A percentile compares a stretch with the other conserved stretches of the same genome.
These are phyloP conservation scores for Percopsis omiscomaycus DNA, from an alignment of 2,797 vertebrate genomes.

Conservation along the genomic window DNA sequence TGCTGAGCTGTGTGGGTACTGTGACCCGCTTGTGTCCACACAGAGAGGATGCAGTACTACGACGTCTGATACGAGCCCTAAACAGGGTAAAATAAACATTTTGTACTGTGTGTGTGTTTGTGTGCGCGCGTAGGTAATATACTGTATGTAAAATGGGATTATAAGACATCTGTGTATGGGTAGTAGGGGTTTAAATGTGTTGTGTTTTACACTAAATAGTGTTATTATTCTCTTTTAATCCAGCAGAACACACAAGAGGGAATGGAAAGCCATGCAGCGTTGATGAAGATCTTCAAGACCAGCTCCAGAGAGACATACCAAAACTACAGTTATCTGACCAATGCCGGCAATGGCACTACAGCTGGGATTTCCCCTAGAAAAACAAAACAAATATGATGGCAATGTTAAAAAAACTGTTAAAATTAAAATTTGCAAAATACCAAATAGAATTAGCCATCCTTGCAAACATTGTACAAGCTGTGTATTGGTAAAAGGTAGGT, in stretches of 20 bases:
- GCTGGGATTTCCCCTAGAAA: background rate
- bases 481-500: too few relatives aligned
- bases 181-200: slow-evolving; percentile 4
- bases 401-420: too few relatives aligned
- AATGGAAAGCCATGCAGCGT: slow-evolving; percentile 34
- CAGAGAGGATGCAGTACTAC: slow-evolving; percentile 75
- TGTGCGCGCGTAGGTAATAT: slow-evolving; percentile 4
- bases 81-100: slow-evolving; percentile 69
- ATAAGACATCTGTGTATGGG: background rate
- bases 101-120: background rate
- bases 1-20: slow-evolving; percentile 77
- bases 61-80: slow-evolving; percentile 71
- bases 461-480: too few relatives aligned
- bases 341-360: background rate
- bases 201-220: background rate
- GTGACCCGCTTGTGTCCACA: slow-evolving; percentile 75
- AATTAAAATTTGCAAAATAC: too few relatives aligned
- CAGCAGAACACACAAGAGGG: slow-evolving; percentile 68
- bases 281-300: slow-evolving; percentile 65
- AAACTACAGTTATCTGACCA: slow-evolving; percentile 30
- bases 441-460: too few relatives aligned
- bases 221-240: slow-evolving; percentile 1
- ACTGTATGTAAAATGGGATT: background rate
- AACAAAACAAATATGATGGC: background rate
- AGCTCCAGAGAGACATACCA: slow-evolving; percentile 61